Percentiles rank a stretch among this genome's conserved stretches.
Evolutionary conservation across 2,888 invertebrate genomes (phyloP).

Genomic region (Cheilosia vernalis): DNA sequence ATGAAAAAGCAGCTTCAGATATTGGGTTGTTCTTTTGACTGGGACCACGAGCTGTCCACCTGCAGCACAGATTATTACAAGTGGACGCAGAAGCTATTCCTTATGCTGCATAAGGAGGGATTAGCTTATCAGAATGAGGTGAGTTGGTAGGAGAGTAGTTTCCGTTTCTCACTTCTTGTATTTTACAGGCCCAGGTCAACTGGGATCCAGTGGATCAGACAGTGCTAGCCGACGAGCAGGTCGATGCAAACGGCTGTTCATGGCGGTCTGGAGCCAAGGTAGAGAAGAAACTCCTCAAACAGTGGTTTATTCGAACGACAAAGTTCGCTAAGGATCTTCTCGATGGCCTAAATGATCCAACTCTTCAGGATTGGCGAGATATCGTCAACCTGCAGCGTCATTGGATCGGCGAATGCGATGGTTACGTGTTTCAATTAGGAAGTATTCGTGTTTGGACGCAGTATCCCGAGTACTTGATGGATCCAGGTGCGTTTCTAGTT

Average conservation of each 20-base stretch:
- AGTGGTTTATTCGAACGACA: conserved; percentile 98
- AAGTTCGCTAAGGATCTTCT: conserved; percentile 89
- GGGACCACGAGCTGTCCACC: conserved; percentile 95
- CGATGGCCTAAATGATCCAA: conserved; percentile 88
- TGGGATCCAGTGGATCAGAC: conserved; percentile 99
- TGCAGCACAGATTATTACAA: conserved; percentile 94
- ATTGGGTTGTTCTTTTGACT: conserved; percentile 95
- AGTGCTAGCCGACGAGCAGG: conserved; percentile 98
- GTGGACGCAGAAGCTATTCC: conserved; percentile 98
- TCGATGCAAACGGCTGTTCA: conserved; percentile 94
- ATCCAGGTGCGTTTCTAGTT: conserved; percentile 88
- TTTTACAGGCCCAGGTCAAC: conserved; percentile 91
- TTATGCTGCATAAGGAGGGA: conserved; percentile 92
- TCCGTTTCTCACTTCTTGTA: conserved; percentile 2
- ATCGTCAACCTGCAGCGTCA: conserved; percentile 92
- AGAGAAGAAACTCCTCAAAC: conserved; percentile 93
- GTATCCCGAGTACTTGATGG: conserved; percentile 88
- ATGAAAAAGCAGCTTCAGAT: conserved; percentile 92
- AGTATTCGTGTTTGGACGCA: conserved; percentile 87
- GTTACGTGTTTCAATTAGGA: conserved; percentile 88
- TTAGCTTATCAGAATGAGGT: conserved; percentile 94
- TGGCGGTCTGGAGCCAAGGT: conserved; percentile 99
- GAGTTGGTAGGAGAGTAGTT: conserved; percentile 75
- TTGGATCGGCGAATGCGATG: conserved; percentile 95
- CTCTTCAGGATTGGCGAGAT: conserved; percentile 91